phyloP scores from a whole-genome alignment of 2,888 invertebrate species.

The Temnothorax rugatulus region DNA sequence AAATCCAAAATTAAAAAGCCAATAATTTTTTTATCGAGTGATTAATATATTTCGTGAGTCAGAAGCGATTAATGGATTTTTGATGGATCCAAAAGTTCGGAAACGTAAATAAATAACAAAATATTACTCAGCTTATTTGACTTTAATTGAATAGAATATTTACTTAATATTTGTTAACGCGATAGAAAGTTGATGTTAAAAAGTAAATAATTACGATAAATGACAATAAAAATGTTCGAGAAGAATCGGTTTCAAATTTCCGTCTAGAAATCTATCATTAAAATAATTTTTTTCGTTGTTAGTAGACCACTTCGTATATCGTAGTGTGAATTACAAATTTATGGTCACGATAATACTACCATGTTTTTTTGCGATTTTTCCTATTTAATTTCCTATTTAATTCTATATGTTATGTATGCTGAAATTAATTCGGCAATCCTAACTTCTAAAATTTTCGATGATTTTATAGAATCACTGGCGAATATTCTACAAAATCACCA shows the following conservation, averaged over 20 bases:
- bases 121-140: neutral
- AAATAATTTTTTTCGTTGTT: slow-evolving; percentile 25
- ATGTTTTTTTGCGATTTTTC: slow-evolving; percentile 20
- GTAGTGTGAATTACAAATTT: slow-evolving; percentile 25
- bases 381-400: slow-evolving; percentile 35
- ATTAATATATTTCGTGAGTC: neutral
- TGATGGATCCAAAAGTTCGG: neutral
- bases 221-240: neutral
- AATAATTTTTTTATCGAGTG: neutral
- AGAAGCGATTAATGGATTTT: neutral
- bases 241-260: neutral
- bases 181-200: neutral
- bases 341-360: slow-evolving; percentile 25
- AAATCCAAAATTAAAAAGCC: neutral
- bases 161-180: neutral
- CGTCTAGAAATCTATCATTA: slow-evolving; percentile 10
- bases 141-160: neutral
- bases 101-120: slow-evolving; percentile 23
- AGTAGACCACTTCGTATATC: neutral
- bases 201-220: neutral
- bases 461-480: slow-evolving; percentile 2
- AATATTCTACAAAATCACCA: slow-evolving; percentile 19
- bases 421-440: slow-evolving; percentile 11
- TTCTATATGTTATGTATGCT: neutral
- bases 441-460: neutral